phyloP scores from a whole-genome alignment of 2,113 vertebrate species.

The Urocitellus parryii region DNA sequence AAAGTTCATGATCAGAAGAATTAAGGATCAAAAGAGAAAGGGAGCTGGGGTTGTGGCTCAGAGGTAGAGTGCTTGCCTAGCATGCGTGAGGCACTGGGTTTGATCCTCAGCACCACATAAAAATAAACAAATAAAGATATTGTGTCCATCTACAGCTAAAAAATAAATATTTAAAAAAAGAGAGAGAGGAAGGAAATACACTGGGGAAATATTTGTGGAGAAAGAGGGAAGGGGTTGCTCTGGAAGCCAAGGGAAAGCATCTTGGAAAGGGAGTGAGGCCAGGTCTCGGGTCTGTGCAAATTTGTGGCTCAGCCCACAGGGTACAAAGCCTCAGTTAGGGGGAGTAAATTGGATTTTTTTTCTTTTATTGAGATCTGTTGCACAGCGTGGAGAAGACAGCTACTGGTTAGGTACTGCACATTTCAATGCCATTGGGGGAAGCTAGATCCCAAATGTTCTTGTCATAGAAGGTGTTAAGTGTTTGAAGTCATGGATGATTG shows the following conservation, averaged over 20 bases:
- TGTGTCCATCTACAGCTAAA: no score
- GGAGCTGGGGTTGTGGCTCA: no score
- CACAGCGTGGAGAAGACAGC: background rate
- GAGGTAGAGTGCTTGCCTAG: no score
- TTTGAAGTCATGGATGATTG: background rate
- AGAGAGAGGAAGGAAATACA: background rate
- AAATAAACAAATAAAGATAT: no score
- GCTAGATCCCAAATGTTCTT: background rate
- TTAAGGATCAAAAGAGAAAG: background rate
- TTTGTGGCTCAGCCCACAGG: rapidly evolving
- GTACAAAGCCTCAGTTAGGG: background rate
- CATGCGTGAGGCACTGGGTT: no score
- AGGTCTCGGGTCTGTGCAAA: background rate
- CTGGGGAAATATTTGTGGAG: background rate
- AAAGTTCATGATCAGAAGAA: background rate
- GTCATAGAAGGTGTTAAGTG: background rate
- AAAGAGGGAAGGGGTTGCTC: background rate
- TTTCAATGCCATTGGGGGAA: background rate
- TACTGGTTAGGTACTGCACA: background rate
- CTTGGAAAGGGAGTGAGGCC: background rate
- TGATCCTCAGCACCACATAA: no score
- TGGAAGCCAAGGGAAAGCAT: background rate
- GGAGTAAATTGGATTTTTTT: background rate
- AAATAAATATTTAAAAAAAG: no score
- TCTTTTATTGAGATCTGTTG: background rate